Percentiles rank a stretch among this genome's conserved stretches.
phyloP scores from a whole-genome alignment of 2,113 vertebrate genomes.

The Syngnathus typhle region DNA sequence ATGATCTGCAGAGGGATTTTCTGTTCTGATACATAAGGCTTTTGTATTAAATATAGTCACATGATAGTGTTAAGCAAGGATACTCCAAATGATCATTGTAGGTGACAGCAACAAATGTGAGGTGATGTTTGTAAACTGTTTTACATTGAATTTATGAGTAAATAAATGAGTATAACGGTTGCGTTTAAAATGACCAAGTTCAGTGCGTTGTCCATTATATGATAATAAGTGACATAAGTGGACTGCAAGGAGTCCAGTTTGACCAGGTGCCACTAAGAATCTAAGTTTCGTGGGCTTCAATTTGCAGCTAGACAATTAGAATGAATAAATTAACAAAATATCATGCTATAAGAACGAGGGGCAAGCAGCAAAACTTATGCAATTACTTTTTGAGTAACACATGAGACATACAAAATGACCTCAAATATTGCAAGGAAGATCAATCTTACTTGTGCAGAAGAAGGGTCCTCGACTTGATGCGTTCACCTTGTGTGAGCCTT shows the following conservation, averaged over 20 bases:
- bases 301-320: background rate
- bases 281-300: background rate
- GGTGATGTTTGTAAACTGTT: too few species aligned
- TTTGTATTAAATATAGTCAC: too few species aligned
- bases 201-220: background rate
- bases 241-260: background rate
- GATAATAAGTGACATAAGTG: background rate
- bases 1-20: background rate
- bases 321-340: background rate
- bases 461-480: background rate
- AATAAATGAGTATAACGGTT: background rate
- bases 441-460: constrained; percentile 35
- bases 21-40: too few species aligned
- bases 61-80: too few species aligned
- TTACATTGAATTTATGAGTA: background rate
- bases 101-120: background rate
- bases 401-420: background rate
- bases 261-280: background rate
- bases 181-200: background rate
- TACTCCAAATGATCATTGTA: too few species aligned
- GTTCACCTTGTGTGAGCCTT: constrained; percentile 14
- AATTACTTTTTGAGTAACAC: background rate
- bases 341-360: background rate
- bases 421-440: background rate
- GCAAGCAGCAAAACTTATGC: background rate